phyloP scores from a whole-genome alignment of 1,140 invertebrate species.

The Leucophenga varia region DNA sequence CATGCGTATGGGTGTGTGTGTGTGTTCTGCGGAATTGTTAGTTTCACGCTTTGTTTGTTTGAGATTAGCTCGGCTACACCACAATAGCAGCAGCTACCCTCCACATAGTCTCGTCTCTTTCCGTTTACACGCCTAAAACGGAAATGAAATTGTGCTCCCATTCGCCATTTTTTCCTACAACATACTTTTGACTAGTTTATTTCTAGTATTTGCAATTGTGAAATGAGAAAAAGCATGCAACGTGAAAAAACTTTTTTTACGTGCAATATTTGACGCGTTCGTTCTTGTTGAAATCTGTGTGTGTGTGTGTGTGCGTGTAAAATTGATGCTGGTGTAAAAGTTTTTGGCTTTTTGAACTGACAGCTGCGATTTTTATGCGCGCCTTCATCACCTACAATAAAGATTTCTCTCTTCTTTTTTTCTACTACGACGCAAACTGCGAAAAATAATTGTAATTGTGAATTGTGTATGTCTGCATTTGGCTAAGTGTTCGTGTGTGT shows the following conservation, averaged over 20 bases:
- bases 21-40: constrained; percentile 53
- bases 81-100: background rate
- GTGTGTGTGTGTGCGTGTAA: constrained; percentile 25
- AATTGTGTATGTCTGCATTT: too few species aligned
- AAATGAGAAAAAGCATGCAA: too few species aligned
- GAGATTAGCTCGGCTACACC: constrained; percentile 34
- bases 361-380: constrained; percentile 48
- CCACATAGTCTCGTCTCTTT: background rate
- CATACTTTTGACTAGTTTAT: too few species aligned
- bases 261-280: constrained; percentile 27
- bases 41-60: constrained; percentile 54
- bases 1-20: constrained; percentile 17
- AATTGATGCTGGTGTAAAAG: constrained; percentile 47
- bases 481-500: too few species aligned
- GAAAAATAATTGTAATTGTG: constrained; percentile 48
- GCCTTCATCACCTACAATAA: too few species aligned
- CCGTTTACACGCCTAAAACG: background rate
- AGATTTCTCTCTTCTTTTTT: too few species aligned
- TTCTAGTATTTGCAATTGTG: too few species aligned
- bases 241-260: constrained; percentile 39
- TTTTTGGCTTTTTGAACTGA: constrained; percentile 54
- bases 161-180: constrained; percentile 17
- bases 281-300: constrained; percentile 20
- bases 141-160: constrained; percentile 44
- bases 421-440: constrained; percentile 23